Conservation (phyloP, 2,113 vertebrate species). For the Prionailurus viverrinus region DNA sequence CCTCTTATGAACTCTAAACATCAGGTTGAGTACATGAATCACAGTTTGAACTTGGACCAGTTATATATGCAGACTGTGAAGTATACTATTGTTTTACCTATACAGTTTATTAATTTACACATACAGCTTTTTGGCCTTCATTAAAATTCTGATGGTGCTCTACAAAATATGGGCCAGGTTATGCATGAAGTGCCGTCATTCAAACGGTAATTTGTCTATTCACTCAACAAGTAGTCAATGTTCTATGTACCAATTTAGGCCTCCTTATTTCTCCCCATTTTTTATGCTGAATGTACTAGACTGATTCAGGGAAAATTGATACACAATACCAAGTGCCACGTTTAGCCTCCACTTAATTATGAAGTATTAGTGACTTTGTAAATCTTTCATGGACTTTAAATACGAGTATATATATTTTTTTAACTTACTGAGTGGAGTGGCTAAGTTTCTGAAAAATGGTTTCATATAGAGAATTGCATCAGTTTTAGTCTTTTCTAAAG, state of each 20-base stretch:
- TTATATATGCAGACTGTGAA: not conserved
- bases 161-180: not conserved
- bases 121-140: not conserved
- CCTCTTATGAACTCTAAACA: not conserved
- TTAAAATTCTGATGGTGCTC: conserved; percentile 1
- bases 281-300: not conserved
- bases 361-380: not conserved
- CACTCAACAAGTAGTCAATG: not conserved
- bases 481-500: not conserved
- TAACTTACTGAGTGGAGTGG: not conserved
- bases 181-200: not conserved
- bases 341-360: not conserved
- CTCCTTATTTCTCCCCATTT: not conserved
- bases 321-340: not conserved
- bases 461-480: not conserved
- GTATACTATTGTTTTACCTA: not conserved
- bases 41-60: not conserved
- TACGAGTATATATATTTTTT: not conserved
- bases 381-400: not conserved
- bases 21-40: not conserved
- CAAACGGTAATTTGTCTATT: not conserved
- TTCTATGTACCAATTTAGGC: not conserved
- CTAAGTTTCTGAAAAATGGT: not conserved
- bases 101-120: not conserved
- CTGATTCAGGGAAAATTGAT: not conserved